Evolutionary conservation across 2,113 vertebrate genomes (phyloP).

Genomic region (Ammodytes dubius): DNA sequence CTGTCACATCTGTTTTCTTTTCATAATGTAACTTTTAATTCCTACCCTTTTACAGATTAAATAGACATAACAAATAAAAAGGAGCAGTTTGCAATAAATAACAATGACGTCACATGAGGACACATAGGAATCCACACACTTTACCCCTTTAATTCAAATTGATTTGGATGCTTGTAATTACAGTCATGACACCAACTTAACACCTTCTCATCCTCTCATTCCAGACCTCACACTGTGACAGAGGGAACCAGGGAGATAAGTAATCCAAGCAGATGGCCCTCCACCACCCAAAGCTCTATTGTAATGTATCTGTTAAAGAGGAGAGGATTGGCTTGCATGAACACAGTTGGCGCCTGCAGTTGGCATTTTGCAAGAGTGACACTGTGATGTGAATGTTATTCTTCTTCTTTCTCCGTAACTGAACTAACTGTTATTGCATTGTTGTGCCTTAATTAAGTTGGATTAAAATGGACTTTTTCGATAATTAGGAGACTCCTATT

Average conservation of each 20-base stretch:
- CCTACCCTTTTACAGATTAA: background rate
- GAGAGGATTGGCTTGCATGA: constrained; percentile 56
- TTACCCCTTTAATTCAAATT: background rate
- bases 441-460: constrained; percentile 79
- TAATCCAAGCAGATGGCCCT: constrained; percentile 60
- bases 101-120: constrained; percentile 1
- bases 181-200: constrained; percentile 26
- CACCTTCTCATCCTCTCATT: constrained; percentile 35
- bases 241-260: constrained; percentile 26
- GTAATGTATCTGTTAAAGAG: constrained; percentile 68
- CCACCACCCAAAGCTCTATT: constrained; percentile 57
- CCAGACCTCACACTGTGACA: constrained; percentile 2
- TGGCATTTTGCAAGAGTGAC: constrained; percentile 82
- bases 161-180: constrained; percentile 41
- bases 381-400: constrained; percentile 79
- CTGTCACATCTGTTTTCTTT: too few species aligned
- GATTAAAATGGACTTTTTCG: constrained; percentile 71
- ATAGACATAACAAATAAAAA: background rate
- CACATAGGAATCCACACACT: background rate
- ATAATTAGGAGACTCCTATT: constrained; percentile 71
- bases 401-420: constrained; percentile 74
- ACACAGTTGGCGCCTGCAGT: constrained; percentile 63
- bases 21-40: too few species aligned
- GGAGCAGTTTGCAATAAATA: background rate
- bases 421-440: constrained; percentile 80